Evolutionary conservation across 2,888 invertebrate species (phyloP), one percentile per base, ranked within the genome.

Genomic region (Drosophila diplacantha): DNA sequence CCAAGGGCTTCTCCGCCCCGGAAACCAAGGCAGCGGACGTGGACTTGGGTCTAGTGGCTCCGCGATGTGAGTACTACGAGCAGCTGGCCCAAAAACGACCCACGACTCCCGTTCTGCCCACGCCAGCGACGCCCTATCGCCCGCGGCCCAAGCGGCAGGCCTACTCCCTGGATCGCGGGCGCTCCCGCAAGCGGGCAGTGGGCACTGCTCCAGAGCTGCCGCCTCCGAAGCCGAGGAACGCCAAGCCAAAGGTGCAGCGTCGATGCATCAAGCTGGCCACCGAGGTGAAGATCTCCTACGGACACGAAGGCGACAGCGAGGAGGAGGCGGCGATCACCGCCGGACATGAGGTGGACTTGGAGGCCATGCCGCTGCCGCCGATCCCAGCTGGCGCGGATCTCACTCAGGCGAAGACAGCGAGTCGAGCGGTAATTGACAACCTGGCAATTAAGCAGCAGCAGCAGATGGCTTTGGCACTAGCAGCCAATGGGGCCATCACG

Each of bases 11-110:
- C 50, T 82, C 85, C 0, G 86, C 86, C 18, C 86, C 86, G 3
- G 86, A 86, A 62, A 86, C 85, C 0, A 85, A 81, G 16, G 86
- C 86, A 11, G 86, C 86, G 4, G 86, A 86, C 49, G 74, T 77
- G 26, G 81, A 87, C 63, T 74, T 87, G 16, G 87, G 88, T 1
- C 66, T 87, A 32, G 85, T 88, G 22, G 86, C 85, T 12, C 87
- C 88, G 4, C 84, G 75, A 26, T 79, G 83, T 41, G 81, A 85
- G 50, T 87, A 83, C 66, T 88, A 85, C 37, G 88, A 88, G 49
- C 81, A 84, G 54, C 51, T 87, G 56, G 74, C 74, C 16, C 66
- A 66, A 1, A 68, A 44, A 16, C 57, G 69, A 1, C 53, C 72
- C 6, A 24, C 49, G 18, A 72, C 71, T 14, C 68, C 64, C 34